These are phyloP conservation scores for Pangasianodon hypophthalmus DNA, from an alignment of 2,113 vertebrate species.

Conservation along the genomic window DNA sequence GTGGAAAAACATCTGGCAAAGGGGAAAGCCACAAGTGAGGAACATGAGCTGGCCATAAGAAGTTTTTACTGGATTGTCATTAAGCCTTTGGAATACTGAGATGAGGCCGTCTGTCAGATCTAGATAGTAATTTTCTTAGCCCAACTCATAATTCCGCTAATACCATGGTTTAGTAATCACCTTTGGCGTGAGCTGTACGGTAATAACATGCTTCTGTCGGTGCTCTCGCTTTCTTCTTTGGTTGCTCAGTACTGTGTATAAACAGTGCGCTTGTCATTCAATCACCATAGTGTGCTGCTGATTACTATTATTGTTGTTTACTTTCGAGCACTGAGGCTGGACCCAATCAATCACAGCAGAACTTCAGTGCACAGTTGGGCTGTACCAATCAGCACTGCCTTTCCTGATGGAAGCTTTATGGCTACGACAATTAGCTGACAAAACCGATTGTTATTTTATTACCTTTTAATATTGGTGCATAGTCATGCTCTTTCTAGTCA, in stretches of 20 bases:
- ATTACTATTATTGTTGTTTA: background rate
- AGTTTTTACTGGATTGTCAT: constrained; percentile 44
- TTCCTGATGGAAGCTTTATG: background rate
- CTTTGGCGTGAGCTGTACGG: background rate
- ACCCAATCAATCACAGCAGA: background rate
- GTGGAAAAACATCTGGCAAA: constrained; percentile 50
- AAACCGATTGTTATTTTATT: too few species aligned
- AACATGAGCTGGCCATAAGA: constrained; percentile 47
- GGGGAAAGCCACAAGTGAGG: constrained; percentile 44
- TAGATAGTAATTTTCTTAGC: constrained; percentile 21
- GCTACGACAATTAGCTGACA: background rate
- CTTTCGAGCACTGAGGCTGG: background rate
- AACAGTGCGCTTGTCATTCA: background rate
- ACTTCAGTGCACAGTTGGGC: background rate
- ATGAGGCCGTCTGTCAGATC: constrained; percentile 21
- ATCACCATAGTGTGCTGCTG: background rate
- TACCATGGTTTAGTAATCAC: constrained; percentile 22
- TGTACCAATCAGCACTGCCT: background rate
- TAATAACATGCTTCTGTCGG: constrained; percentile 9
- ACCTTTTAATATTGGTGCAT: background rate
- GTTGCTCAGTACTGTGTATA: background rate
- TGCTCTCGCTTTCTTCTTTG: background rate
- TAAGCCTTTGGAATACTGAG: constrained; percentile 23
- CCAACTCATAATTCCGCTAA: background rate
- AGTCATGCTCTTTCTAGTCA: background rate